Evolutionary conservation across 2,797 vertebrate species (phyloP).

Genomic region (Steatocranus sp.): DNA sequence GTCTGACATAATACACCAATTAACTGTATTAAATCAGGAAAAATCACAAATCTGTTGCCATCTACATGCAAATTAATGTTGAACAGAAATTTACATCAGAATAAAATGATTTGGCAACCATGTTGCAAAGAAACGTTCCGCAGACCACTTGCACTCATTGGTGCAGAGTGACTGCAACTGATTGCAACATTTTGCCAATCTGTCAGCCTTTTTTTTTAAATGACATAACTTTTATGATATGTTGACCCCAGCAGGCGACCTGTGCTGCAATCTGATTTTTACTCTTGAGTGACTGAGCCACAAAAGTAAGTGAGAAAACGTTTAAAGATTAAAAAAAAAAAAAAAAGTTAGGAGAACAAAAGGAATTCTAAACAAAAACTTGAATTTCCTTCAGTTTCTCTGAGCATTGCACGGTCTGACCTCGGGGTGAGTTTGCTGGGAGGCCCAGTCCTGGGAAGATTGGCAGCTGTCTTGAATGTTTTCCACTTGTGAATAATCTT

Average conservation of each 20-base stretch:
- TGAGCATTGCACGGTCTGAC: not conserved
- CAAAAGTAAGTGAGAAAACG: not conserved
- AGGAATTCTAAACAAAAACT: not conserved
- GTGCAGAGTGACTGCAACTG: not conserved
- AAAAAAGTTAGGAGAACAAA: not conserved
- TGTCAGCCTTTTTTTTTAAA: rapidly evolving
- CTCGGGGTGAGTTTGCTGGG: not conserved
- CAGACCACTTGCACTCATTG: not conserved
- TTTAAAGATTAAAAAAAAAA: not conserved
- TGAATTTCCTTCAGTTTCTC: not conserved
- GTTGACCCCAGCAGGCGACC: not conserved
- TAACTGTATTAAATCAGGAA: not conserved
- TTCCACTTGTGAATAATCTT: not conserved
- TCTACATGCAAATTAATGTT: not conserved
- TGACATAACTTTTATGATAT: not conserved
- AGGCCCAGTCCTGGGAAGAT: not conserved
- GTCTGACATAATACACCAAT: not conserved
- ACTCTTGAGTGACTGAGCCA: not conserved
- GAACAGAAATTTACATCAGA: not conserved
- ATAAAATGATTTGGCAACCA: not conserved
- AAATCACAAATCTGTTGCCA: not conserved
- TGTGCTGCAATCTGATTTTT: not conserved
- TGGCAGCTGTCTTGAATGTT: not conserved
- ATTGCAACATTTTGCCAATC: not conserved
- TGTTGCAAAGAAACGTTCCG: not conserved